Conservation (phyloP, 2,113 vertebrate species). For the Apteryx mantelli region DNA sequence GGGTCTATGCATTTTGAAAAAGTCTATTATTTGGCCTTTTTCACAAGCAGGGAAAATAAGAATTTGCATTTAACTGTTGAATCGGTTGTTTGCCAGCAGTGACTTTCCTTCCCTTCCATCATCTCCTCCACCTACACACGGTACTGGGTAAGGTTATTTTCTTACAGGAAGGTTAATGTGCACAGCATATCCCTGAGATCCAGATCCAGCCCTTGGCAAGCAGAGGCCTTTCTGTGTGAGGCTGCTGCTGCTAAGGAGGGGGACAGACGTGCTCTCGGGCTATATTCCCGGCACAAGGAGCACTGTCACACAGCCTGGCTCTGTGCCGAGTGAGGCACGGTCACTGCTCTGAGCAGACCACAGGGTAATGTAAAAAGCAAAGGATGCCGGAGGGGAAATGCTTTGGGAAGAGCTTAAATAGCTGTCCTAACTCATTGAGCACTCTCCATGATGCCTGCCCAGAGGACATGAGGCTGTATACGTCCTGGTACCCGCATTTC, state of each 20-base stretch:
- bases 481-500: not conserved
- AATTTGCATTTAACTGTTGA: not conserved
- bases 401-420: slow-evolving; percentile 5
- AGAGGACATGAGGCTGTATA: not conserved
- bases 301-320: not conserved
- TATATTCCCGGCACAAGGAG: not conserved
- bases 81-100: not conserved
- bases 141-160: not conserved
- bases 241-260: not conserved
- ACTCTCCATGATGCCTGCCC: not conserved
- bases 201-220: not conserved
- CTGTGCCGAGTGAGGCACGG: not conserved
- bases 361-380: not conserved
- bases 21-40: not conserved
- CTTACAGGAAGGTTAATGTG: not conserved
- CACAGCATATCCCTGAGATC: not conserved
- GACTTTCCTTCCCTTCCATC: not conserved
- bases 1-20: rapidly evolving
- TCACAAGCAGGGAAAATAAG: not conserved
- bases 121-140: not conserved
- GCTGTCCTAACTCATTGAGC: slow-evolving; percentile 10
- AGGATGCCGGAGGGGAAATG: not conserved
- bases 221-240: not conserved
- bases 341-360: not conserved
- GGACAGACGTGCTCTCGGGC: not conserved